Evolutionary conservation across 2,888 invertebrate species (phyloP), one percentile per base, ranked within the genome.

Genomic region (Dendrolimus houi): DNA sequence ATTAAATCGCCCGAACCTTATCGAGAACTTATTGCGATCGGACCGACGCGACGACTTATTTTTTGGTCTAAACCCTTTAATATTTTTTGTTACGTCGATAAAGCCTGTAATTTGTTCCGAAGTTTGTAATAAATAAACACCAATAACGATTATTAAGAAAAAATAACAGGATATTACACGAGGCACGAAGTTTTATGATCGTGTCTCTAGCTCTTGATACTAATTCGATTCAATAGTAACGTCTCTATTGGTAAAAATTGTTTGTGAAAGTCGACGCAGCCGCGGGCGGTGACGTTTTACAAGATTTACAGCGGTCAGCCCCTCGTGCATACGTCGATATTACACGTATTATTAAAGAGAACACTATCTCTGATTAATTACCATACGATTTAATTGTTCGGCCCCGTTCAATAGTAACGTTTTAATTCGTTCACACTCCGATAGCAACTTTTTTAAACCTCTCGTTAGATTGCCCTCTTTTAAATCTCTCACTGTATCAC

Each of bases 11-110:
- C 85, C 87, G 87, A 81, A 87, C 87, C 69, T 86, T 89, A 89
- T 90, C 89, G 88, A 87, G 87, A 88, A 90, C 87, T 87, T 90
- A 90, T 90, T 90, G 89, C 88, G 85, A 88, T 87, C 88, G 83
- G 77, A 68, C 81, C 79, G 79, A 81, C 87, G 47, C 81, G 80
- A 88, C 89, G 87, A 87, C 89, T 90, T 84, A 89, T 85, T 89
- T 90, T 90, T 90, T 89, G 83, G 87, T 77, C 81, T 84, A 87
- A 47, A 89, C 87, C 90, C 90, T 87, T 89, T 85, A 47, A 85
- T 75, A 81, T 85, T 87, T 87, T 88, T 89, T 88, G 81, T 82
- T 74, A 71, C 74, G 71, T 78, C 85, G 85, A 86, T 84, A 87
- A 83, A 87, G 85, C 88, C 88, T 88, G 81, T 90, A 90, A 90